Conservation (phyloP, 2,888 invertebrate genomes). For the Synanthedon tipuliformis region DNA sequence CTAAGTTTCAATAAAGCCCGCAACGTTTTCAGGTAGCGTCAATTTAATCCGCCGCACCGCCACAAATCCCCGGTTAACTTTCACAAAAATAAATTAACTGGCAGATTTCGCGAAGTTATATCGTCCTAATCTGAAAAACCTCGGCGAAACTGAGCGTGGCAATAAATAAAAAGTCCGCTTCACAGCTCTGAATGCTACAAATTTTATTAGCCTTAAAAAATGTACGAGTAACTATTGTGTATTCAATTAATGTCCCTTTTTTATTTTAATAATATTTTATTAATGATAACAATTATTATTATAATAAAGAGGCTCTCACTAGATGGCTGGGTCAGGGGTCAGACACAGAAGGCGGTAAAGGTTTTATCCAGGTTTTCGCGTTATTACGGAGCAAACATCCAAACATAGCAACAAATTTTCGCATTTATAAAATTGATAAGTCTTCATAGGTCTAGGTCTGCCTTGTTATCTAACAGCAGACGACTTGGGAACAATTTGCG, state of each 20-base stretch:
- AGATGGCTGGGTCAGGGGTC: too few species aligned
- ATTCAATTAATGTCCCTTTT: background rate
- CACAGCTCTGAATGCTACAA: conserved; percentile 20
- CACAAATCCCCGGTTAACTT: background rate
- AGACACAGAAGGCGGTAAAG: too few species aligned
- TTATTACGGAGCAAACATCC: too few species aligned
- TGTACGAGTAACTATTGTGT: conserved; percentile 9
- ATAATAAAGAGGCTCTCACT: too few species aligned
- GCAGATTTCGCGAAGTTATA: conserved; percentile 23
- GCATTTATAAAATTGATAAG: too few species aligned
- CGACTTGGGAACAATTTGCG: too few species aligned
- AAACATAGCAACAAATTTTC: too few species aligned
- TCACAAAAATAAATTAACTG: conserved; percentile 12
- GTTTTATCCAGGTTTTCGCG: too few species aligned
- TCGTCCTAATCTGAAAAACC: conserved; percentile 43
- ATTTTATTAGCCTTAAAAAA: conserved; percentile 16
- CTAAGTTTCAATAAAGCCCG: background rate
- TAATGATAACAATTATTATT: too few species aligned
- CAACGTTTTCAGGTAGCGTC: background rate
- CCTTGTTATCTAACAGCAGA: too few species aligned
- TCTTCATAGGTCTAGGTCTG: too few species aligned
- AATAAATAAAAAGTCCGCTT: conserved; percentile 49
- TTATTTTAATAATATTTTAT: too few species aligned
- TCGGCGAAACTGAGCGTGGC: conserved; percentile 27
- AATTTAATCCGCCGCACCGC: background rate